Percentiles rank a stretch among this genome's conserved stretches.
Conservation (phyloP, 2,888 invertebrate species). For the Andrena bicolor region DNA sequence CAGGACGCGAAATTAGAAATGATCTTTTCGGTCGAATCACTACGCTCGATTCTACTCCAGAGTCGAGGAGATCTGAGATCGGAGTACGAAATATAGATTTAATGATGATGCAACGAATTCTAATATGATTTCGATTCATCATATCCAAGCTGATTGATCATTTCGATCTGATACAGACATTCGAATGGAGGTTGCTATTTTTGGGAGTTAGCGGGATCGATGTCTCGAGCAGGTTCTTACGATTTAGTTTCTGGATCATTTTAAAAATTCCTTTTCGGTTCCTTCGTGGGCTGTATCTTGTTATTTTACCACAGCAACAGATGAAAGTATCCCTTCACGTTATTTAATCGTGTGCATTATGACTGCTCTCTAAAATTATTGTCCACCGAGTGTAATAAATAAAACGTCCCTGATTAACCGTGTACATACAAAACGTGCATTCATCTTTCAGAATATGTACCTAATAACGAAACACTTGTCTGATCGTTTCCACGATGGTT, state of each 20-base stretch:
- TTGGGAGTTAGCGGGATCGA: neutral
- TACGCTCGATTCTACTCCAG: neutral
- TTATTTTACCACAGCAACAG: neutral
- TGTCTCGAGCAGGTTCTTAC: neutral
- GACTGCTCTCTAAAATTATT: neutral
- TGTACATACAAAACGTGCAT: neutral
- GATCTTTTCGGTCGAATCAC: slow-evolving; percentile 25
- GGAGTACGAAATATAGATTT: too few relatives aligned
- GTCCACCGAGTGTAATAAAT: neutral
- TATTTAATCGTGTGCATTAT: neutral
- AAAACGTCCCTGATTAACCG: neutral
- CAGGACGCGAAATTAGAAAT: slow-evolving; percentile 40
- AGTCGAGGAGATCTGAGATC: too few relatives aligned
- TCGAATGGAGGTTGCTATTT: slow-evolving; percentile 1
- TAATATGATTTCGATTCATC: too few relatives aligned
- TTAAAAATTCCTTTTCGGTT: neutral
- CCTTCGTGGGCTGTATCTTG: neutral
- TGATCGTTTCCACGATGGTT: neutral
- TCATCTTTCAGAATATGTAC: neutral
- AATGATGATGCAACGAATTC: too few relatives aligned
- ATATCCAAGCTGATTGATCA: too few relatives aligned
- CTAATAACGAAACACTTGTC: neutral
- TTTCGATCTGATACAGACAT: neutral
- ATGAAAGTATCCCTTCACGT: neutral
- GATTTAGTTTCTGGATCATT: slow-evolving; percentile 2